These are phyloP conservation scores for Octonoba sinensis DNA, from an alignment of 2,888 invertebrate species.

Conservation along the genomic window DNA sequence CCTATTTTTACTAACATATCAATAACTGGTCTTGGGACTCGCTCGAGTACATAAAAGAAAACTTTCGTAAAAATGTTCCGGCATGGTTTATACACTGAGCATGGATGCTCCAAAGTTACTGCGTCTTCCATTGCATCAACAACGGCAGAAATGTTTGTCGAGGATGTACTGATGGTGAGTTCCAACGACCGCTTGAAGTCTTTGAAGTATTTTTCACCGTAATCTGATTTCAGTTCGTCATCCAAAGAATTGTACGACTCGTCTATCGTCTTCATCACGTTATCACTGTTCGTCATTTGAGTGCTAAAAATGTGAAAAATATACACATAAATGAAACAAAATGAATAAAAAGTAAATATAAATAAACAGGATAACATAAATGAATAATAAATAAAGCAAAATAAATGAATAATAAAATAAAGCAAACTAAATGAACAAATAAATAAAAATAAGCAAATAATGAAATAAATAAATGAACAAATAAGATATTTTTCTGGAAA, in stretches of 20 bases:
- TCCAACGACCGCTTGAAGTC: background rate
- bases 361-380: too few species aligned
- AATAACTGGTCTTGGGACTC: background rate
- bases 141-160: background rate
- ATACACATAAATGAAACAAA: too few species aligned
- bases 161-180: too few species aligned
- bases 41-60: background rate
- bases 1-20: background rate
- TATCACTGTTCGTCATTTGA: background rate
- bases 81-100: background rate
- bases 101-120: background rate
- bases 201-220: background rate
- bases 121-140: slow-evolving; percentile 1
- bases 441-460: too few species aligned
- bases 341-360: too few species aligned
- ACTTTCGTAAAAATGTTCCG: background rate
- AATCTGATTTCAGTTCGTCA: background rate
- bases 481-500: too few species aligned
- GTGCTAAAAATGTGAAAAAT: background rate
- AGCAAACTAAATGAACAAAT: too few species aligned
- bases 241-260: background rate
- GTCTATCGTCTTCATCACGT: background rate
- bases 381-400: too few species aligned
- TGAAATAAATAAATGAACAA: too few species aligned
- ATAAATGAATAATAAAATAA: too few species aligned